Evolutionary conservation across 2,113 vertebrate species (phyloP).

Genomic region (Ranitomeya variabilis): DNA sequence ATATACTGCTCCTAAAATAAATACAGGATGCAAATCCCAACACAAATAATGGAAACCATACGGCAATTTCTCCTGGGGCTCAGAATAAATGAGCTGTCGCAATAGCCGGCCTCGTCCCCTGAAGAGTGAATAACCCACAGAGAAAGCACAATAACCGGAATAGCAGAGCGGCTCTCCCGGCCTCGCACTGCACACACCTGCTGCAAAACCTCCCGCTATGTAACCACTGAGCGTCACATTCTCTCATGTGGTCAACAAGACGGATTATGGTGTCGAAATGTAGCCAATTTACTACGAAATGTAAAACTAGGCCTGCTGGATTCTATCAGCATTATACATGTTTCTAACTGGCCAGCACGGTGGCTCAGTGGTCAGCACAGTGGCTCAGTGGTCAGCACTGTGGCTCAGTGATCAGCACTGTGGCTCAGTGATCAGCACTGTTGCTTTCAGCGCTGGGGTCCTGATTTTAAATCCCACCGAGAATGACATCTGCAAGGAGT

Average conservation of each 20-base stretch:
- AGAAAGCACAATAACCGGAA: background rate
- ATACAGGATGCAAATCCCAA: background rate
- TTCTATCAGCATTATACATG: no score
- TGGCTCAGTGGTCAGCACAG: no score
- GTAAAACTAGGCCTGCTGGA: no score
- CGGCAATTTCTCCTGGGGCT: background rate
- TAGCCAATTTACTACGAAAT: background rate
- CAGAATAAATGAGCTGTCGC: background rate
- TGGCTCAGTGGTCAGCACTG: no score
- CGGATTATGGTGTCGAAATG: background rate
- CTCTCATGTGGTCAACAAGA: background rate
- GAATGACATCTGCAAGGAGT: no score
- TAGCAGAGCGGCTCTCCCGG: conserved; percentile 27
- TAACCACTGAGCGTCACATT: background rate
- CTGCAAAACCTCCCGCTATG: background rate
- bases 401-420: no score
- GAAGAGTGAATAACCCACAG: background rate
- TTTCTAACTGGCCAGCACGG: no score
- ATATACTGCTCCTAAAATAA: conserved; percentile 10
- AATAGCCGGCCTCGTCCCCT: background rate
- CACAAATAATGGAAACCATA: background rate
- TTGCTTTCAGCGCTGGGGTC: no score
- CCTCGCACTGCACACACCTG: background rate
- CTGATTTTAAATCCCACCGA: no score
- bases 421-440: no score